Conservation (phyloP, 2,797 vertebrate species). For the Bradypus variegatus region DNA sequence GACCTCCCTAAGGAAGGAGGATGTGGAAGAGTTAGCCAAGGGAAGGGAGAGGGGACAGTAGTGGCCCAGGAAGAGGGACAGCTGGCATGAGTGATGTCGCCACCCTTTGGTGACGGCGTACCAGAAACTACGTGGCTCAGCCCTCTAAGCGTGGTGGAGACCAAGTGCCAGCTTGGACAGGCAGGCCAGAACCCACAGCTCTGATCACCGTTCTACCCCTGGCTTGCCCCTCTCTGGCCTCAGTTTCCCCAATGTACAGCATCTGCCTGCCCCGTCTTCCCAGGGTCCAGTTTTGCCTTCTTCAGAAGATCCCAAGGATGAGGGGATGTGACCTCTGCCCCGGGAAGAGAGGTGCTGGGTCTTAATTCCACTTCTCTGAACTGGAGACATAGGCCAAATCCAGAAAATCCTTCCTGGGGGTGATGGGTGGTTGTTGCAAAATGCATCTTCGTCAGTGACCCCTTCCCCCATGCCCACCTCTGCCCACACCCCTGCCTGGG, state of each 20-base stretch:
- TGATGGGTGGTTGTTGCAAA: background rate
- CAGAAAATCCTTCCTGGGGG: background rate
- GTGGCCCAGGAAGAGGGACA: background rate
- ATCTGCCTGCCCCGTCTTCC: background rate
- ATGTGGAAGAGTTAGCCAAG: background rate
- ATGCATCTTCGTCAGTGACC: background rate
- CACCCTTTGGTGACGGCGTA: background rate
- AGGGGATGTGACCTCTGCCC: background rate
- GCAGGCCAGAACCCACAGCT: background rate
- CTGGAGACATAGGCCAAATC: background rate
- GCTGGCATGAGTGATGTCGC: fast-evolving
- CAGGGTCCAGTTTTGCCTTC: background rate
- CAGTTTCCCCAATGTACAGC: background rate
- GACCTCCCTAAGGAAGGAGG: background rate
- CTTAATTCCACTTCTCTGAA: background rate
- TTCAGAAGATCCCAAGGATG: background rate
- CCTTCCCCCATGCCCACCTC: background rate
- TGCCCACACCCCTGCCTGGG: background rate
- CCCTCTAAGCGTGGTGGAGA: background rate
- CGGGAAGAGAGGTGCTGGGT: background rate
- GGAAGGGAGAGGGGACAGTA: background rate
- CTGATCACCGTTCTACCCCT: background rate
- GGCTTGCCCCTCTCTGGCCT: background rate
- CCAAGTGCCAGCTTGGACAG: background rate
- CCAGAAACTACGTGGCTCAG: background rate